phyloP scores from a whole-genome alignment of 1,140 invertebrate genomes.

The Plutomurus gul region DNA sequence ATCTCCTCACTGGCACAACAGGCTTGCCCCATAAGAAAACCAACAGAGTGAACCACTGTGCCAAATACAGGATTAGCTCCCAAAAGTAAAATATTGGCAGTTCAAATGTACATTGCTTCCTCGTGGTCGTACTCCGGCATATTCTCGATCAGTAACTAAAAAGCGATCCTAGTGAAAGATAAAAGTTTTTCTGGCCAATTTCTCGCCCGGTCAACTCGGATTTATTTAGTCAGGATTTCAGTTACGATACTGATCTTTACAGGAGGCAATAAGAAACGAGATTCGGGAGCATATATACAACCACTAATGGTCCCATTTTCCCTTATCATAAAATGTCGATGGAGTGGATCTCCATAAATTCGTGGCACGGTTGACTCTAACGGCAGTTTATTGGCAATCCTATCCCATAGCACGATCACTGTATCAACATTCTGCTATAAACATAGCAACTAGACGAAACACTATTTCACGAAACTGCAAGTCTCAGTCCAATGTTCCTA shows the following conservation, averaged over 20 bases:
- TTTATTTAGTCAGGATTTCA: constrained; percentile 21
- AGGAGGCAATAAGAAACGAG: constrained; percentile 18
- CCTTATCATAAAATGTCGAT: constrained; percentile 27
- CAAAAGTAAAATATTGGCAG: too few relatives aligned
- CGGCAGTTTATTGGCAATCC: constrained; percentile 17
- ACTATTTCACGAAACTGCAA: too few relatives aligned
- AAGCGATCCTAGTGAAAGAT: neutral
- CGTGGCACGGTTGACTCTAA: constrained; percentile 3
- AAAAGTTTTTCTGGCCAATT: constrained; percentile 25
- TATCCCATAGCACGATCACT: neutral
- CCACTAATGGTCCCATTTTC: constrained; percentile 15
- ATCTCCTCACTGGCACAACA: too few relatives aligned
- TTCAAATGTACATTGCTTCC: too few relatives aligned
- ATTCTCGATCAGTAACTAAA: neutral
- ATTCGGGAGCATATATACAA: constrained; percentile 10
- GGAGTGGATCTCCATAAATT: constrained; percentile 28
- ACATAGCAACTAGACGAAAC: too few relatives aligned
- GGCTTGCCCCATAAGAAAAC: too few relatives aligned
- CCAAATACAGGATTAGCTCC: too few relatives aligned
- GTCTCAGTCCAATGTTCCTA: too few relatives aligned
- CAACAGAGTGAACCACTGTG: too few relatives aligned
- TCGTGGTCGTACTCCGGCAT: too few relatives aligned
- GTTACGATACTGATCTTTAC: constrained; percentile 13
- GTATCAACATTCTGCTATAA: neutral
- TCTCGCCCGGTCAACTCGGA: constrained; percentile 26